Base-by-base conservation (phyloP, 2,888 invertebrate species). In the Brachynemurus nebulosus region DNA sequence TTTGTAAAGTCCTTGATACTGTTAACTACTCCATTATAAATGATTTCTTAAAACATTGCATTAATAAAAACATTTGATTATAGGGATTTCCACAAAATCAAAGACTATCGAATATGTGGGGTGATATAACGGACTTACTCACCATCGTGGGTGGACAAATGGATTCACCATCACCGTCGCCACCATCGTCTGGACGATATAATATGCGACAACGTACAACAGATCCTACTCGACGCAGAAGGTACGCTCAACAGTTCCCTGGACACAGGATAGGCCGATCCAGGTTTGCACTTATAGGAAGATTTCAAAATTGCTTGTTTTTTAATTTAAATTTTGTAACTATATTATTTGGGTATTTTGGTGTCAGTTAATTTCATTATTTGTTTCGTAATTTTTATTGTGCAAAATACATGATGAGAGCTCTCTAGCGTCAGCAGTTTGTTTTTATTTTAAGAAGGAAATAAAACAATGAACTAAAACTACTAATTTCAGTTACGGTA, bases 261-360 rank as follows among this genome's bases (percentile, higher is more conserved):
- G 59, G 57, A 50, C 55, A 59, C 53, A 56, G 61, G 57, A 59
- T 58, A 52, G 53, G 55, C 52, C 57, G 62, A 55, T 59, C 61
- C 57, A 62, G 61, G 62, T 62, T 60, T 52, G 60, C 57, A 48
- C 41, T 51, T 37, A n/a, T 37, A 37, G 37, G 37, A 37, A 37
- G 20, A 37, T 37, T 37, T 37, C 16, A 33, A 33, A 33, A 33
- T 33, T 25, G 9, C 9, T 25, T 25, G 5, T 33, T 33, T 33
- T 33, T 14, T 9, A 16, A 33, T 33, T 14, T 14, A 33, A 33
- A 33, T 25, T 9, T 25, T 25, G 27, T 25, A 33, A 33, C 16
- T 6, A 4, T 25, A 25, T 9, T 9, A 25, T 9, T 8, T 25
- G 27, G 8, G 8, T 9, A 25, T 25, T 25, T 8, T 25, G 8